Evolutionary conservation across 2,797 vertebrate species (phyloP).

Genomic region (Galagoides demidoff): DNA sequence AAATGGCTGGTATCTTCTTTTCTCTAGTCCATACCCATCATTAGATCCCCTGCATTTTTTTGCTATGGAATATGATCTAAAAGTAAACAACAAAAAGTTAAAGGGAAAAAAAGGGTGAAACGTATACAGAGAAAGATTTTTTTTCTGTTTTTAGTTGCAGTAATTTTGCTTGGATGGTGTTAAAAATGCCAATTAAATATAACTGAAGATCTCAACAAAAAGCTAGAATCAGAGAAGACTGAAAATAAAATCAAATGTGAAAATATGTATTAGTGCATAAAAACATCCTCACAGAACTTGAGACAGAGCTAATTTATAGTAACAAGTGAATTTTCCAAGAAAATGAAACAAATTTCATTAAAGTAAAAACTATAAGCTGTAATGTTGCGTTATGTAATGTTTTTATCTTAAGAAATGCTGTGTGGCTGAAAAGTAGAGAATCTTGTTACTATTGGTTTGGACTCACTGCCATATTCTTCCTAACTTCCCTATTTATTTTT

Average conservation of each 20-base stretch:
- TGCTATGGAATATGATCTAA: background rate
- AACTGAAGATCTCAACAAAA: background rate
- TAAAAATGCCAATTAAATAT: slow-evolving; percentile 44
- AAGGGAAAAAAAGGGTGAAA: background rate
- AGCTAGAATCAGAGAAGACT: slow-evolving; percentile 6
- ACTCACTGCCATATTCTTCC: background rate
- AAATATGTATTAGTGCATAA: slow-evolving; percentile 1
- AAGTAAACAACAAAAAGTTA: background rate
- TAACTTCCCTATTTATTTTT: slow-evolving; percentile 12
- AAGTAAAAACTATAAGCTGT: slow-evolving; percentile 37
- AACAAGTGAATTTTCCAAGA: slow-evolving; percentile 32
- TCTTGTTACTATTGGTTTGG: background rate
- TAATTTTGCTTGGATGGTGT: slow-evolving; percentile 36
- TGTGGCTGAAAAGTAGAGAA: background rate
- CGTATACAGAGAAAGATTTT: background rate
- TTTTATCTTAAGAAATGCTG: slow-evolving; percentile 21
- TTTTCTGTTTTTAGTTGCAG: background rate
- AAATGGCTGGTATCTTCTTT: background rate
- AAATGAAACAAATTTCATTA: slow-evolving; percentile 9
- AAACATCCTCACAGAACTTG: slow-evolving; percentile 10
- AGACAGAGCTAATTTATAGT: slow-evolving; percentile 31
- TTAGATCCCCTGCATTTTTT: background rate
- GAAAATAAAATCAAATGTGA: slow-evolving; percentile 19
- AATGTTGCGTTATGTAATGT: slow-evolving; percentile 11
- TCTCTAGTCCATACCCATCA: background rate